phyloP scores from a whole-genome alignment of 2,888 invertebrate genomes.

The Octonoba sinensis region DNA sequence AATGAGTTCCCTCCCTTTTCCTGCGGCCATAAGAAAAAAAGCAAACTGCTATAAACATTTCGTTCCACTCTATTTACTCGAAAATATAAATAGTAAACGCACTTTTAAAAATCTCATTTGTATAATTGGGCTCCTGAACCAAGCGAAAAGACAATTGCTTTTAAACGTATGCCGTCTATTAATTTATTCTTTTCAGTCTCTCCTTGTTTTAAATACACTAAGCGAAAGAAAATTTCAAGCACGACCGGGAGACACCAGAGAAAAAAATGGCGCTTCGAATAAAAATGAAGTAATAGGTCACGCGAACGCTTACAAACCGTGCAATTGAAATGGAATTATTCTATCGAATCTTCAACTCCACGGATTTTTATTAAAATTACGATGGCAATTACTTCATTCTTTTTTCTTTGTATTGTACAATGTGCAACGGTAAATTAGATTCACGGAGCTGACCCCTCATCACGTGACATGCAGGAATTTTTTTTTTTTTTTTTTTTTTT shows the following conservation, averaged over 20 bases:
- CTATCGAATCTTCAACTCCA: neutral
- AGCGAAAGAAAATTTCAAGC: constrained; percentile 18
- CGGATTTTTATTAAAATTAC: constrained; percentile 34
- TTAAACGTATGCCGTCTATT: neutral
- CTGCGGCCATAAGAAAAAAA: neutral
- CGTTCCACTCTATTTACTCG: constrained; percentile 21
- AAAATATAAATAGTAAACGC: constrained; percentile 10
- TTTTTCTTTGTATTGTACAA: neutral
- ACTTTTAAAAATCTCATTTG: constrained; percentile 16
- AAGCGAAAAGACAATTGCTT: constrained; percentile 11
- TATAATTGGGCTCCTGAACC: constrained; percentile 26
- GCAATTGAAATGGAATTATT: constrained; percentile 37
- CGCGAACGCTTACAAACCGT: constrained; percentile 6
- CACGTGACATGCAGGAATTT: constrained; percentile 36
- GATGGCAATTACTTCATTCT: constrained; percentile 13
- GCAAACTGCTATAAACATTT: neutral
- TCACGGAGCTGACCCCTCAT: constrained; percentile 7
- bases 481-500: neutral
- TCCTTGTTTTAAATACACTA: neutral
- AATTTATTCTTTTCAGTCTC: constrained; percentile 26
- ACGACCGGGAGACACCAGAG: no score
- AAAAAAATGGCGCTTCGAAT: neutral
- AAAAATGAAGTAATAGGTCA: constrained; percentile 8
- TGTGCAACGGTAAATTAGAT: constrained; percentile 14
- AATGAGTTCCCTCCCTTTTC: no score